Evolutionary conservation across 2,113 vertebrate species (phyloP).

Genomic region (Cyprinus carpio): DNA sequence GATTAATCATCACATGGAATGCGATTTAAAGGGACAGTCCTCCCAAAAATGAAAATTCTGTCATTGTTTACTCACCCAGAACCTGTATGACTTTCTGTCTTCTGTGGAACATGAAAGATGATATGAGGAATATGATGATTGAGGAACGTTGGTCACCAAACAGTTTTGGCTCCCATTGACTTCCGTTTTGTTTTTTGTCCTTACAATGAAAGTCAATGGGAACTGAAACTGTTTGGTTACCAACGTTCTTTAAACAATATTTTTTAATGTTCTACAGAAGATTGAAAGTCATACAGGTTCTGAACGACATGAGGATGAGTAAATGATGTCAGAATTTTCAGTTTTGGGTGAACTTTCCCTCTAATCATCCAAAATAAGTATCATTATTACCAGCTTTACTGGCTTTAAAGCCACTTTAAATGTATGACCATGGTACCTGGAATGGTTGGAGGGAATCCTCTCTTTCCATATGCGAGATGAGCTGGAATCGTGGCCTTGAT

Average conservation of each 20-base stretch:
- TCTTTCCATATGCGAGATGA: constrained; percentile 91
- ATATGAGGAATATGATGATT: neutral
- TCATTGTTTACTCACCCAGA: too few species aligned
- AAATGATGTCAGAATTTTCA: neutral
- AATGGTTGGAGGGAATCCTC: constrained; percentile 89
- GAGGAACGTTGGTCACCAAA: too few species aligned
- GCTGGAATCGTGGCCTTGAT: constrained; percentile 90
- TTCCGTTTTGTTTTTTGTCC: too few species aligned
- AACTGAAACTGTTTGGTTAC: too few species aligned
- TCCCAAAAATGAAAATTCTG: neutral
- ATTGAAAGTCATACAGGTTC: neutral
- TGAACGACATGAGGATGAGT: too few species aligned
- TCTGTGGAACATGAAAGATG: neutral
- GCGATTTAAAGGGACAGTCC: neutral
- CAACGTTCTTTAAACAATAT: neutral
- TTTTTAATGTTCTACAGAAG: neutral
- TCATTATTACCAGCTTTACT: neutral
- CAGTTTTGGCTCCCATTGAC: neutral
- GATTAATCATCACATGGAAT: neutral
- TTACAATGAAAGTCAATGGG: too few species aligned
- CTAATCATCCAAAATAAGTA: too few species aligned
- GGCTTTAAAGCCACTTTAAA: neutral
- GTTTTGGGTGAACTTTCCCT: too few species aligned
- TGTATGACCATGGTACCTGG: constrained; percentile 79
- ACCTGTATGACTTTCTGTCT: neutral